phyloP scores from a whole-genome alignment of 2,113 vertebrate genomes.

The Dipodomys ordii region DNA sequence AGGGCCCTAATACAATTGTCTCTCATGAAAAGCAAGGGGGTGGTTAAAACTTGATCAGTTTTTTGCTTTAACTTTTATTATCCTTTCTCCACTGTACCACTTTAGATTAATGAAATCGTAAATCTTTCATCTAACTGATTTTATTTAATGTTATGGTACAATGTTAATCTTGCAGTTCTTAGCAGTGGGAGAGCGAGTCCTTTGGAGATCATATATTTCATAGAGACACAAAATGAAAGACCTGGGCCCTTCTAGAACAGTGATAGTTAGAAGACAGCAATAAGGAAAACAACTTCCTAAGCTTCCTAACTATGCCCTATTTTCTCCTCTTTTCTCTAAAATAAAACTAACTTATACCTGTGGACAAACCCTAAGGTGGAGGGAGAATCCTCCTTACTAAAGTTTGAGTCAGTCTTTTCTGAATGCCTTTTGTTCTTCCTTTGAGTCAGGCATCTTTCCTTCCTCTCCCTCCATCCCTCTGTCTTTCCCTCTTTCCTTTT shows the following conservation, averaged over 20 bases:
- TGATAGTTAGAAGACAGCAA: not conserved
- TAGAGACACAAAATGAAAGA: not conserved
- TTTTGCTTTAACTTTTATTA: slow-evolving; percentile 42
- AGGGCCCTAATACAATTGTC: slow-evolving; percentile 43
- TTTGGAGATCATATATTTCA: slow-evolving; percentile 21
- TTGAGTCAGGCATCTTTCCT: not conserved
- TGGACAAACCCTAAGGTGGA: not conserved
- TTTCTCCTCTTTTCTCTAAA: too few relatives aligned
- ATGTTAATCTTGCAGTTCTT: slow-evolving; percentile 59
- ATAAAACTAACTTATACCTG: too few relatives aligned
- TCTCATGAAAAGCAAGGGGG: not conserved
- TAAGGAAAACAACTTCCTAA: not conserved
- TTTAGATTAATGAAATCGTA: slow-evolving; percentile 70
- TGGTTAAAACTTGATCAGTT: slow-evolving; percentile 56
- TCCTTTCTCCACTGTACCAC: slow-evolving; percentile 52
- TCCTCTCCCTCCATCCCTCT: not conserved
- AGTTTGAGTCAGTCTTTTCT: not conserved
- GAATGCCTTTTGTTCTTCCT: not conserved
- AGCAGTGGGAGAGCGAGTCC: not conserved
- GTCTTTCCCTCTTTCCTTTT: too few relatives aligned
- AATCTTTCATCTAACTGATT: slow-evolving; percentile 64
- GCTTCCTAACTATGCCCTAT: too few relatives aligned
- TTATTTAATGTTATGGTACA: slow-evolving; percentile 73
- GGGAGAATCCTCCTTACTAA: not conserved
- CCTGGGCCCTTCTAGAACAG: not conserved